A percentile compares a stretch with the other conserved stretches of the same genome.
Conservation (phyloP, 2,113 vertebrate species). For the Merops nubicus region DNA sequence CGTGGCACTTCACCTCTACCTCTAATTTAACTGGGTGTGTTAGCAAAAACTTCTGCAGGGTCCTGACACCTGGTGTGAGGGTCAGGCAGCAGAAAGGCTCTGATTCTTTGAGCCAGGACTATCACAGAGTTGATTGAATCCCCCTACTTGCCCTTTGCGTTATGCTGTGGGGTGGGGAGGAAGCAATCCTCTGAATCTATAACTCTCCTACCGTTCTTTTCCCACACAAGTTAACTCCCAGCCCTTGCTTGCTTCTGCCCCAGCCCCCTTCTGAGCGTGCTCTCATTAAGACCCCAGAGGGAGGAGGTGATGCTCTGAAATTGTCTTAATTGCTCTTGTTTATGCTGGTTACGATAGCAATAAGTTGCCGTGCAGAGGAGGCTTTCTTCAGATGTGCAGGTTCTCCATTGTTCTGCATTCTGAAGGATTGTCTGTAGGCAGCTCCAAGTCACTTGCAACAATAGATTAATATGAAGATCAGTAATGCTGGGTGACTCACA, state of each 20-base stretch:
- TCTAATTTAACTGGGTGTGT: background rate
- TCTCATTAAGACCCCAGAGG: slow-evolving; percentile 64
- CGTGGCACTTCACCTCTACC: accelerated
- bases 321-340: slow-evolving; percentile 73
- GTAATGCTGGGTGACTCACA: slow-evolving; percentile 67
- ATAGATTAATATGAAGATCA: slow-evolving; percentile 67
- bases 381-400: slow-evolving; percentile 55
- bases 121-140: background rate
- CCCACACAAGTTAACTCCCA: slow-evolving; percentile 7
- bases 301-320: slow-evolving; percentile 71
- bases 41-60: background rate
- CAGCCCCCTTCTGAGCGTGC: slow-evolving; percentile 47
- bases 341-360: slow-evolving; percentile 71
- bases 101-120: background rate
- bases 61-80: background rate
- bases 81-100: background rate
- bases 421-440: slow-evolving; percentile 72
- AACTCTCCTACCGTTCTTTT: background rate
- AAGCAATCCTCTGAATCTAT: background rate
- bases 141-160: background rate
- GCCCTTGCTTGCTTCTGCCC: slow-evolving; percentile 33
- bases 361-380: slow-evolving; percentile 65
- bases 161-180: background rate
- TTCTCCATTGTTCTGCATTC: slow-evolving; percentile 55
- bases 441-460: slow-evolving; percentile 72